phyloP scores from a whole-genome alignment of 2,888 invertebrate species.

The Homarus gammarus region DNA sequence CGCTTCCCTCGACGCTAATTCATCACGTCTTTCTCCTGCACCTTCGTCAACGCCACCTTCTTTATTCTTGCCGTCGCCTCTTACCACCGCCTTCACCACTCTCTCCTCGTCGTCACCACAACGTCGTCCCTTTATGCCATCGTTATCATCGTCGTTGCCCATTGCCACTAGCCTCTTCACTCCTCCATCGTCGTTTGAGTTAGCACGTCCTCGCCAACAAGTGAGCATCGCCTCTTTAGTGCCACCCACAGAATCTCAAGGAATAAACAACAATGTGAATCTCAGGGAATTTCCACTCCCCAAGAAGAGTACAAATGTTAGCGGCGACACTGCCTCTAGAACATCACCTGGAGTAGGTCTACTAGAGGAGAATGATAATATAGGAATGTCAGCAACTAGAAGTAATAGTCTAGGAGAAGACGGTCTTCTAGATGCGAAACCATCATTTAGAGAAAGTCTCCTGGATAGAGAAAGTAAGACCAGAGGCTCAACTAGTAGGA shows the following conservation, averaged over 20 bases:
- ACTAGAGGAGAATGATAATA: neutral
- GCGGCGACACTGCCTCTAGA: neutral
- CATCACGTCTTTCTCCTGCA: too few species aligned
- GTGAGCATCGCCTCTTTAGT: neutral
- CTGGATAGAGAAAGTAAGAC: too few species aligned
- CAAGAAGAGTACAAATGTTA: too few species aligned
- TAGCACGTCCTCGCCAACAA: neutral
- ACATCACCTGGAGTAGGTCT: neutral
- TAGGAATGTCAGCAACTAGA: too few species aligned
- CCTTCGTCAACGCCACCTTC: too few species aligned
- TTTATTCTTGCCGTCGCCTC: too few species aligned
- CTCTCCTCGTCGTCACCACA: neutral
- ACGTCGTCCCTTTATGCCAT: neutral
- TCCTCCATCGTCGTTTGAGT: neutral
- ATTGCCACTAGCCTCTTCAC: neutral
- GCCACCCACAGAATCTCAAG: neutral
- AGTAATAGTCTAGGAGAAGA: too few species aligned
- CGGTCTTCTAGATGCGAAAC: too few species aligned
- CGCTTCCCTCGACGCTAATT: too few species aligned
- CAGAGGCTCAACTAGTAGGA: too few species aligned
- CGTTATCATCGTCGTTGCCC: neutral
- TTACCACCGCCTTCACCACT: neutral
- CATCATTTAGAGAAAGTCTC: too few species aligned
- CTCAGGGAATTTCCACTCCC: slow-evolving; percentile 35
- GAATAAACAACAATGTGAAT: neutral